Evolutionary conservation across 30 jellyfish, hydroid and myxozoan species (phyloP), one percentile per base, ranked within the genome.

Genomic region (Cassiopea andromeda): DNA sequence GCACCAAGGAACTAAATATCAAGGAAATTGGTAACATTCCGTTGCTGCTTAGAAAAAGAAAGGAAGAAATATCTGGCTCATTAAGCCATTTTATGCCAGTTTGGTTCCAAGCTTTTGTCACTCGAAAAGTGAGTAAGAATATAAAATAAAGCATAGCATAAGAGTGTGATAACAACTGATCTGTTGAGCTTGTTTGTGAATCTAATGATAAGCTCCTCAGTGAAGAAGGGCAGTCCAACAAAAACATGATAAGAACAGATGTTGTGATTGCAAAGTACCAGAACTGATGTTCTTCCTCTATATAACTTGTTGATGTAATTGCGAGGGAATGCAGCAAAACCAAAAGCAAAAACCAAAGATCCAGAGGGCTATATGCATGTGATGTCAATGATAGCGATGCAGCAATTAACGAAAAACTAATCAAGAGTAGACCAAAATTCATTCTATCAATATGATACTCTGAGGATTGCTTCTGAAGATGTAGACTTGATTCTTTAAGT

Each of bases 221-320:
- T 8, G 16, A 5, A 47, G 54, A 3, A 15, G 17, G 27, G 15
- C 15, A 0, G 2, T 47, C 59, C 2, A 14, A 15, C 15, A 77
- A 50, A 4, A 68, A 19, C 10, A 88, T 45, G 2, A 81, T 7
- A 0, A 90, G 44, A 15, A 90, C 2, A 1, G 87, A 46, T 15
- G 89, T 90, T 1, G 91, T 81, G 44, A 82, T 75, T 43, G 54
- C 6, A 82, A 90, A 94, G 72, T 94, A 94, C 98, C 98, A 94
- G 7, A 75, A 45, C 48, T 90, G 97, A 49, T 94, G 99, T 57
- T 94, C 99, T 68, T 94, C 99, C 73, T 94, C 99, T 72, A 94
- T 91, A 80, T 77, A 91, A 76, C 99, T 94, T 46, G 88, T 90
- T 16, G 99, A 94, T n/a, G 85, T 49, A 58, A 78, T 46, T 9